phyloP scores from a whole-genome alignment of 2,888 invertebrate species.

The Dasysyrphus albostriatus region DNA sequence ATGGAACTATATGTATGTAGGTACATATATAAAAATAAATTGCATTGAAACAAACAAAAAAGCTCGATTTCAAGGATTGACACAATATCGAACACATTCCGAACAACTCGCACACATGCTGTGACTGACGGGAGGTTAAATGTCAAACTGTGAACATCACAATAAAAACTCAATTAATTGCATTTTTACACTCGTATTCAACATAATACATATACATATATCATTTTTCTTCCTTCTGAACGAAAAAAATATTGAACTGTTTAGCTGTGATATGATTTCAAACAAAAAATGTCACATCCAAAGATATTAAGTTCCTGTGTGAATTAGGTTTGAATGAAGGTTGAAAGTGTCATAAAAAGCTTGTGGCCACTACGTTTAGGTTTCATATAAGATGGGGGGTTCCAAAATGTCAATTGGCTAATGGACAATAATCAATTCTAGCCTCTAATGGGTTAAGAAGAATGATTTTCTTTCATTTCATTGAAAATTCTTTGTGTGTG shows the following conservation, averaged over 20 bases:
- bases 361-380: not conserved
- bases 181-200: not conserved
- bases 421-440: slow-evolving; percentile 19
- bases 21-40: not conserved
- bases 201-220: not conserved
- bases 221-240: not conserved
- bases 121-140: not conserved
- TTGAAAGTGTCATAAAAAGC: not conserved
- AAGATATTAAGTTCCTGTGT: not conserved
- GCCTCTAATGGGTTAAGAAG: slow-evolving; percentile 1
- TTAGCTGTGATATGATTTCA: not conserved
- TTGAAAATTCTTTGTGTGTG: slow-evolving; percentile 7
- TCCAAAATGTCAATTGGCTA: slow-evolving; percentile 12
- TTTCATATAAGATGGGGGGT: not conserved
- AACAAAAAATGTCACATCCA: not conserved
- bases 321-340: not conserved
- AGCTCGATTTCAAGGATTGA: not conserved
- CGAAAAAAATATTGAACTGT: not conserved
- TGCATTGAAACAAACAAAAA: slow-evolving; percentile 21
- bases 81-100: slow-evolving; percentile 2
- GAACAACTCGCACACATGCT: not conserved
- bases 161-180: slow-evolving; percentile 12
- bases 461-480: not conserved
- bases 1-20: not conserved
- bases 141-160: slow-evolving; percentile 21